phyloP scores from a whole-genome alignment of 2,888 invertebrate species.

The Podabrus alpinus region DNA sequence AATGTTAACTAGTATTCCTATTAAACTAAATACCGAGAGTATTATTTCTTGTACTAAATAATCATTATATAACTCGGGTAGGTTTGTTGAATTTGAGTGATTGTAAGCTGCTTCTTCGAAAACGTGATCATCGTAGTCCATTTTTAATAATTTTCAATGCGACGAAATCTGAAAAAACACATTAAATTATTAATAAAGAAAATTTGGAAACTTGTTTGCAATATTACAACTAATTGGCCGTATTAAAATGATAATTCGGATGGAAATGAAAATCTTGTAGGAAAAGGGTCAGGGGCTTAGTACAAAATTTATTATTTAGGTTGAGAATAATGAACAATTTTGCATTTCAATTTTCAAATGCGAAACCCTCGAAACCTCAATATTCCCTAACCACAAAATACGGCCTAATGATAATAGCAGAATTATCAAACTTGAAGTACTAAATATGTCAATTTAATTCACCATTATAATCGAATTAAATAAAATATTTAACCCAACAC shows the following conservation, averaged over 20 bases:
- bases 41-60: conserved; percentile 8
- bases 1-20: conserved; percentile 13
- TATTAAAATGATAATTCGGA: not conserved
- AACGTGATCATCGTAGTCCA: conserved; percentile 24
- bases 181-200: not conserved
- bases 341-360: not conserved
- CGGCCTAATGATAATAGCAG: not conserved
- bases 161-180: not conserved
- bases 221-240: not conserved
- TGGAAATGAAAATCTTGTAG: not conserved
- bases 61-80: not conserved
- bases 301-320: not conserved
- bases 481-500: not conserved
- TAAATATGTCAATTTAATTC: not conserved
- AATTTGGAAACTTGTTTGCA: not conserved
- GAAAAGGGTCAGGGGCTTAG: not conserved
- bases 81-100: not conserved
- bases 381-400: not conserved
- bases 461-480: not conserved
- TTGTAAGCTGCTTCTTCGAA: conserved; percentile 11
- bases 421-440: not conserved
- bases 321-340: not conserved
- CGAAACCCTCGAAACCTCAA: not conserved
- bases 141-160: not conserved
- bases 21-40: conserved; percentile 9